These are phyloP conservation scores for Dryocosmus kuriphilus DNA, from an alignment of 2,888 invertebrate species.

Conservation along the genomic window DNA sequence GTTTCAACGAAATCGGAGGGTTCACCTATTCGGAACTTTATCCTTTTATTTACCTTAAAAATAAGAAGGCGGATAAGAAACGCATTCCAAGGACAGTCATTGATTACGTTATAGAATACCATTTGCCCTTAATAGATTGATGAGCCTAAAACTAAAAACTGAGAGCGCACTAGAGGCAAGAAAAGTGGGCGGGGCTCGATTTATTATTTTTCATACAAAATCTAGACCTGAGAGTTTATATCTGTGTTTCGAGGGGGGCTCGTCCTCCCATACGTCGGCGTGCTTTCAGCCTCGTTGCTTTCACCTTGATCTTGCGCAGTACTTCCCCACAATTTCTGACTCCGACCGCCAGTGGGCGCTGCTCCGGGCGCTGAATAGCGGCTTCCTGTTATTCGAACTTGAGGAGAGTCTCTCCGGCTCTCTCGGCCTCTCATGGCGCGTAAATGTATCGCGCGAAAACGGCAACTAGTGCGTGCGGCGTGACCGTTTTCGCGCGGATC, in stretches of 20 bases:
- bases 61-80: no score
- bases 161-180: neutral
- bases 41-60: no score
- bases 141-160: constrained; percentile 16
- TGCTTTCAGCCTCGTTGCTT: constrained; percentile 41
- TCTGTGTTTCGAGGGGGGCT: constrained; percentile 6
- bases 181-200: constrained; percentile 40
- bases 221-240: constrained; percentile 48
- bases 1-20: no score
- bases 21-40: no score
- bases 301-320: constrained; percentile 51
- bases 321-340: constrained; percentile 19
- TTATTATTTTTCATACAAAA: constrained; percentile 54
- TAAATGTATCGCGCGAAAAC: constrained; percentile 60
- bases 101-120: no score
- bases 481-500: constrained; percentile 34
- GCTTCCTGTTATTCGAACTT: constrained; percentile 60
- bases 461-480: constrained; percentile 26
- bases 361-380: constrained; percentile 68
- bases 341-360: constrained; percentile 68
- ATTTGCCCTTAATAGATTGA: constrained; percentile 11
- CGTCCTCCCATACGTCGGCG: constrained; percentile 47
- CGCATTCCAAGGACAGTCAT: no score
- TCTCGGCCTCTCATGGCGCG: constrained; percentile 54
- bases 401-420: constrained; percentile 49